Evolutionary conservation across 2,888 invertebrate species (phyloP).

Genomic region (Anaspis maculata): DNA sequence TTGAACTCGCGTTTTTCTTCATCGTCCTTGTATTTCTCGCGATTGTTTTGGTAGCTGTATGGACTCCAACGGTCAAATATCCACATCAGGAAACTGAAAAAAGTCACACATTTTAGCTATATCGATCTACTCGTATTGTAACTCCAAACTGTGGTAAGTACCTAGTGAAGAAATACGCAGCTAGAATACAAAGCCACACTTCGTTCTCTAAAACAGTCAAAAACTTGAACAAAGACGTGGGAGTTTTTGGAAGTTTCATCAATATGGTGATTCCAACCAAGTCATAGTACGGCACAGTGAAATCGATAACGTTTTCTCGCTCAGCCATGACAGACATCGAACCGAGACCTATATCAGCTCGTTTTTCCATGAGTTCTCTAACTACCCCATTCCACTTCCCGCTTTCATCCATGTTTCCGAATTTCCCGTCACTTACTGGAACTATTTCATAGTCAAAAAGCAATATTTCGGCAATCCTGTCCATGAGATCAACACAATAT

Average conservation of each 20-base stretch:
- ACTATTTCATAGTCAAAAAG: constrained; percentile 87
- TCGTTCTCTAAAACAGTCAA: constrained; percentile 91
- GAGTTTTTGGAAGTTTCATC: constrained; percentile 83
- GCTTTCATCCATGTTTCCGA: constrained; percentile 83
- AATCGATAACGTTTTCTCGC: constrained; percentile 92
- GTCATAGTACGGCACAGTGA: constrained; percentile 97
- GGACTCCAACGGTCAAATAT: constrained; percentile 96
- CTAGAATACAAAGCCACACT: constrained; percentile 94
- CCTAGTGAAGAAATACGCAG: constrained; percentile 92
- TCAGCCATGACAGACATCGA: constrained; percentile 97
- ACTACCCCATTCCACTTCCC: constrained; percentile 56
- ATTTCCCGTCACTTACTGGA: constrained; percentile 70
- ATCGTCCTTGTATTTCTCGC: constrained; percentile 85
- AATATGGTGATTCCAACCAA: constrained; percentile 94
- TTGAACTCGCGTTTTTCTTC: constrained; percentile 92
- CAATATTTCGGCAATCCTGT: constrained; percentile 75
- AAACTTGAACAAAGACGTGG: constrained; percentile 93
- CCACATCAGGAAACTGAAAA: constrained; percentile 81
- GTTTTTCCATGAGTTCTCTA: constrained; percentile 42
- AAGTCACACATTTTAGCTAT: neutral
- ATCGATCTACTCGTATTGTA: no score
- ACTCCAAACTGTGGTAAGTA: constrained; percentile 36
- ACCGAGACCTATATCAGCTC: constrained; percentile 90
- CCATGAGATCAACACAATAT: constrained; percentile 90
- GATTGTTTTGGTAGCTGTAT: constrained; percentile 91